Percentiles rank a stretch among this genome's conserved stretches.
Evolutionary conservation across 2,888 invertebrate genomes (phyloP).

Genomic region (Acanthopleura granulata): DNA sequence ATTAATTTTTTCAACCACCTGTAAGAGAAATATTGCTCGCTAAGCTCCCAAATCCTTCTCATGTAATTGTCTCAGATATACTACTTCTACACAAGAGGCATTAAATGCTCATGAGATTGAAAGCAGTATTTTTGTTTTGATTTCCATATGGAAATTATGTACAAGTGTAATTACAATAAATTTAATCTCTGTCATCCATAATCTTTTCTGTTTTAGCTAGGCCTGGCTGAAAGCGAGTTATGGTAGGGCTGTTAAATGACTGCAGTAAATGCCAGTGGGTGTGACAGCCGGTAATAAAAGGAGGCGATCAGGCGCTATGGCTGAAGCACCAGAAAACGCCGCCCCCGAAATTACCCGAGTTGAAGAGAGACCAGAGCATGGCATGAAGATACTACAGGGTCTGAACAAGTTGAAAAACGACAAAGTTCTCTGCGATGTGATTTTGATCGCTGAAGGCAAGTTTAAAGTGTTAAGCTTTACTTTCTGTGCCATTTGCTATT

Average conservation of each 20-base stretch:
- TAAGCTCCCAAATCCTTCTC: no score
- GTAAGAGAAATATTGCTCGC: no score
- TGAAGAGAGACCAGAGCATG: conserved; percentile 64
- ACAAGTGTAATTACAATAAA: no score
- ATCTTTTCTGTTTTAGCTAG: background rate
- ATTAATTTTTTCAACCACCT: no score
- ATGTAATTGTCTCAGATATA: no score
- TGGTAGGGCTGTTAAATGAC: background rate
- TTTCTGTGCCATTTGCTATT: conserved; percentile 14
- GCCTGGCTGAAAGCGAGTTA: background rate
- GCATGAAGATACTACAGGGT: conserved; percentile 67
- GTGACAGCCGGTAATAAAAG: conserved; percentile 15
- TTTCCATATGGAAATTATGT: no score
- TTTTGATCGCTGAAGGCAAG: conserved; percentile 68
- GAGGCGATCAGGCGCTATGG: conserved; percentile 21
- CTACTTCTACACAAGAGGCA: no score
- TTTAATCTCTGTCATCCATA: no score
- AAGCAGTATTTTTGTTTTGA: no score
- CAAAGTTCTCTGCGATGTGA: conserved; percentile 68
- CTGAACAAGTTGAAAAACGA: conserved; percentile 67
- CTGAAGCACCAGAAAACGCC: conserved; percentile 29
- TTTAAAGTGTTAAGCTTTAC: background rate
- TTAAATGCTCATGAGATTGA: no score
- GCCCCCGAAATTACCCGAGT: conserved; percentile 50
- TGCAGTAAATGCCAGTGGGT: conserved; percentile 16